Evolutionary conservation across 2,888 invertebrate genomes (phyloP).

Genomic region (Cylloceria caligata): DNA sequence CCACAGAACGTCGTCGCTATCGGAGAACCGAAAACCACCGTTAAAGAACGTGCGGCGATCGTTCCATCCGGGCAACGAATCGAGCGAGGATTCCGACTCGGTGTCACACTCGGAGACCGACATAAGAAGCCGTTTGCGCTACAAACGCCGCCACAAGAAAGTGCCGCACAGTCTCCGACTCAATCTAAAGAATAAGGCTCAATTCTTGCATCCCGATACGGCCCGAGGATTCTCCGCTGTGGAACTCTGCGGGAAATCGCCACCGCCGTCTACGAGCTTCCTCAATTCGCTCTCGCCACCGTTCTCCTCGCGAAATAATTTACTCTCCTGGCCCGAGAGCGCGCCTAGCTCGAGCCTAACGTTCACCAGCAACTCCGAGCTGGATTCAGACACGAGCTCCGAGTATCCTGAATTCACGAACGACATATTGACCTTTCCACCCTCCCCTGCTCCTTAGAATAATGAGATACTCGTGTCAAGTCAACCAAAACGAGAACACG

Average conservation of each 20-base stretch:
- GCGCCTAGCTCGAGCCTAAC: conserved; percentile 83
- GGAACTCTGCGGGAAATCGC: conserved; percentile 84
- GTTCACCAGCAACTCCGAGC: conserved; percentile 83
- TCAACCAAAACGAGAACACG: not conserved
- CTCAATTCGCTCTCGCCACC: conserved; percentile 87
- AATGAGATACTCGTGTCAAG: not conserved
- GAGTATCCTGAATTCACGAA: conserved; percentile 84
- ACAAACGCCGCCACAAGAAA: conserved; percentile 80
- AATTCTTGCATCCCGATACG: conserved; percentile 80
- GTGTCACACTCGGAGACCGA: conserved; percentile 87
- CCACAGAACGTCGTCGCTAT: conserved; percentile 81
- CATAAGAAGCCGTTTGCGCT: conserved; percentile 83
- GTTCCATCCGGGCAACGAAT: conserved; percentile 81
- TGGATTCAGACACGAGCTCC: conserved; percentile 82
- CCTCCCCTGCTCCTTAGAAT: conserved; percentile 82
- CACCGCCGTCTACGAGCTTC: conserved; percentile 86
- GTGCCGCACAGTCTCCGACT: conserved; percentile 83
- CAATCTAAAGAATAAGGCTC: conserved; percentile 83
- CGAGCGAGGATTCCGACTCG: conserved; percentile 83
- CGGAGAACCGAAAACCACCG: conserved; percentile 79
- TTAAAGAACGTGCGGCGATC: conserved; percentile 80
- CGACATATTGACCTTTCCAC: conserved; percentile 82
- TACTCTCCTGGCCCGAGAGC: conserved; percentile 83
- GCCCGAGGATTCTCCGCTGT: conserved; percentile 78
- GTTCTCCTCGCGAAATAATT: conserved; percentile 80